Base-by-base conservation (phyloP, 1,140 invertebrate species). In the Meloidogyne hapla region DNA sequence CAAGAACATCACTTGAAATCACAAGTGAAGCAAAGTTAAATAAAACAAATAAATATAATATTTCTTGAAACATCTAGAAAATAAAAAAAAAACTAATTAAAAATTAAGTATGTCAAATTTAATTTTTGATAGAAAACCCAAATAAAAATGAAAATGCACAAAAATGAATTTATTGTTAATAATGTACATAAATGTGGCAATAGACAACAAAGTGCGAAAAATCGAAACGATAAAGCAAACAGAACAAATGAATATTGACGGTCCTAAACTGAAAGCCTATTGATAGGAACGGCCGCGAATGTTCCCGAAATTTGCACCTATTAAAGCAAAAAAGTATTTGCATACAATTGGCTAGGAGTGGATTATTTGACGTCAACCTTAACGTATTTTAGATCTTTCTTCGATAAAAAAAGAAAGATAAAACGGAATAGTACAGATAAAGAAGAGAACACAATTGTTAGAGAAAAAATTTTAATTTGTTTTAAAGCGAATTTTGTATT, bases 1-100 rank as follows among this genome's bases (percentile, higher is more conserved):
- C 94, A 66, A 96, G 83, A 15, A 96, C 94, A 89, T 95, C 93
- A 81, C 78, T 77, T 25, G 28, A 40, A 18, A 8, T 23, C 5
- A 64, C 71, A 6, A 40, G 3, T 33, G 56, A 40, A 73, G 40
- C 38, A 61, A 73, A 23, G 28, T 64, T 28, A 21, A 73, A 28
- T 64, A 73, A 61, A 40, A 73, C 1, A 6, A 56, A 56, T 8
- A 56, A 56, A 15, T n/a, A 56, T 56, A 56, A 56, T 56, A 56
- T 0, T 56, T 56, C 48, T 56, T 13, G 18, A 56, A 56, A 56
- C 48, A 56, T 56, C 48, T 56, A 56, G 4, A 56, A 56, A 21
- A n/a, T 56, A 0, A 33, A 33, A 6, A 6, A 33, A 33, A 33
- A 33, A 33, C 9, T 33, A 33, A 8, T 33, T 33, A 33, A 33